Base-by-base conservation (phyloP, 1,140 invertebrate species). In the Drosophila kohkoa region DNA sequence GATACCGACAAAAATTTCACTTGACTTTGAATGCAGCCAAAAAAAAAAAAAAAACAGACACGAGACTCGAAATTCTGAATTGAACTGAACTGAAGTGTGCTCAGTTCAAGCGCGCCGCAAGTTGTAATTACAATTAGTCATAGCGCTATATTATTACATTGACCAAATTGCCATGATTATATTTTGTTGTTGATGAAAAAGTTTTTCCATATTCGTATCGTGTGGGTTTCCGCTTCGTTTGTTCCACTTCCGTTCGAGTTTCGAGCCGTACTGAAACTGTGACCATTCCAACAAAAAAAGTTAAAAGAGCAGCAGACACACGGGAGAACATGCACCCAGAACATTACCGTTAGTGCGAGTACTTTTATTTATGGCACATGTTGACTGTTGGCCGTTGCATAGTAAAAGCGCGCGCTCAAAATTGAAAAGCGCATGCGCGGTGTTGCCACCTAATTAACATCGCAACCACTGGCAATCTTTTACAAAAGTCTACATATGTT, bases 171-270 rank as follows among this genome's bases (percentile, higher is more conserved):
- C 76, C 77, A 82, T 82, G 57, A 63, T 79, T 60, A 76, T 72
- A 38, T 38, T 38, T 10, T 38, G 35, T 57, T 70, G 79, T 71
- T 76, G 68, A 62, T 68, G 70, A 46, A 88, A 81, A 89, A 89
- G 51, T 90, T 88, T 87, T 85, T 71, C 86, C 86, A 90, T 85
- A 79, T 77, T 77, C 70, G 67, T 69, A 72, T 86, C 74, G 82
- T 82, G 80, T 77, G 82, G 72, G 86, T 89, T 89, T 89, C 85
- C 85, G 85, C 85, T 89, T 81, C 78, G 85, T 63, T 89, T 89
- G 85, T 85, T 89, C 81, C 62, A 90, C 86, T 89, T 89, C 85
- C 85, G 85, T 81, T 89, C 52, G 74, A 65, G 85, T 79, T 73
- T 71, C 72, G 45, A 85, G 81, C 69, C 85, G 86, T 81, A 89